A percentile compares a stretch with the other conserved stretches of the same genome.
Conservation (phyloP, 2,113 vertebrate species). For the Ochotona curzoniae region DNA sequence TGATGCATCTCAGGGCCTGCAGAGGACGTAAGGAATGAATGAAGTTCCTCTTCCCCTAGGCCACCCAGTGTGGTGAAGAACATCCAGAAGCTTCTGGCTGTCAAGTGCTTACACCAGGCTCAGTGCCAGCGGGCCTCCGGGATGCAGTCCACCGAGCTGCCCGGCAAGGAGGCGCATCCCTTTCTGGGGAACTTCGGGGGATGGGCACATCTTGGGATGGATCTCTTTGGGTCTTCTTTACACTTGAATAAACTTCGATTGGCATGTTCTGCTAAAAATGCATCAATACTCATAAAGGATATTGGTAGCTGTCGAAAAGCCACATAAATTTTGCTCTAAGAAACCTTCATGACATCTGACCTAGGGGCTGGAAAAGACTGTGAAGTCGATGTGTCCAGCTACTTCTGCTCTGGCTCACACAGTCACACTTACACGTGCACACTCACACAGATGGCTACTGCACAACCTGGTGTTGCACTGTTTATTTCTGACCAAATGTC, state of each 20-base stretch:
- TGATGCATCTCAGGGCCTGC: not conserved
- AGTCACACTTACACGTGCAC: accelerated
- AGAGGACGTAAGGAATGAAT: not conserved
- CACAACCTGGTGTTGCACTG: not conserved
- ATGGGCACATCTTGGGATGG: no score
- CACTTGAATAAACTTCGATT: not conserved
- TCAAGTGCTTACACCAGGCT: not conserved
- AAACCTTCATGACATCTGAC: not conserved
- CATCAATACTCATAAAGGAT: not conserved
- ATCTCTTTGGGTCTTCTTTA: not conserved
- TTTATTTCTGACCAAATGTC: not conserved
- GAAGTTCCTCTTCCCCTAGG: not conserved
- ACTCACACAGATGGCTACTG: accelerated
- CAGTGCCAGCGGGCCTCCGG: not conserved
- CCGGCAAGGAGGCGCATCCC: no score
- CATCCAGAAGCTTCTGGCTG: accelerated
- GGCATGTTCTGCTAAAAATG: not conserved
- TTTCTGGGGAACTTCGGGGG: not conserved
- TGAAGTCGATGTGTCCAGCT: not conserved
- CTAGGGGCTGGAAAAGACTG: not conserved
- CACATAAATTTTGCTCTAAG: not conserved
- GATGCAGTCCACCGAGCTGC: not conserved
- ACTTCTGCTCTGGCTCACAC: not conserved
- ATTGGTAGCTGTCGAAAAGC: not conserved
- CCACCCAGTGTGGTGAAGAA: not conserved